Conservation (phyloP, 2,888 invertebrate genomes). For the Aethes cnicana region DNA sequence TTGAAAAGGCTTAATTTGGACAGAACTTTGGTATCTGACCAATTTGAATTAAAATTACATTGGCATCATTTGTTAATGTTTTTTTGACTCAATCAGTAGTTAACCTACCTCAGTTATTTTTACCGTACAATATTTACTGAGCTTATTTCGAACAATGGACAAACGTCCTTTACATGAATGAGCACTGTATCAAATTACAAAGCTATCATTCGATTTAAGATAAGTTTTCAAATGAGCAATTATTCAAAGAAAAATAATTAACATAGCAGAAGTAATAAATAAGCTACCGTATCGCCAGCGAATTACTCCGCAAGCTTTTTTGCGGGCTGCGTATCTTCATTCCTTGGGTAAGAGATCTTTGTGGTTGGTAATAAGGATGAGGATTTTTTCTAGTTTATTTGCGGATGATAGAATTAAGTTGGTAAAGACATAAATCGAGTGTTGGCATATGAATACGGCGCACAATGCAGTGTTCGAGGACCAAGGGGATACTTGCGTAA, state of each 20-base stretch:
- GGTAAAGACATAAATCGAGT: constrained; percentile 64
- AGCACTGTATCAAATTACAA: constrained; percentile 23
- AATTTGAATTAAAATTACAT: too few relatives aligned
- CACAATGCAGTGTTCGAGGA: constrained; percentile 63
- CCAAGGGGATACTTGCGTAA: constrained; percentile 54
- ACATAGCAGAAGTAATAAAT: constrained; percentile 62
- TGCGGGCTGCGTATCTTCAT: neutral
- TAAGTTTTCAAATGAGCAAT: constrained; percentile 56
- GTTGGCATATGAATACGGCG: constrained; percentile 72
- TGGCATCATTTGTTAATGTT: too few relatives aligned
- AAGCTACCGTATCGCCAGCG: constrained; percentile 54
- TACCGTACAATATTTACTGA: too few relatives aligned
- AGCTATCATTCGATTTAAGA: constrained; percentile 27
- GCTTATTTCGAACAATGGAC: neutral
- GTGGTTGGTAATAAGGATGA: neutral
- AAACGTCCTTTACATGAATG: too few relatives aligned
- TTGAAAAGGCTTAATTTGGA: too few relatives aligned
- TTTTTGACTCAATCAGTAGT: too few relatives aligned
- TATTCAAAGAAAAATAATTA: constrained; percentile 71
- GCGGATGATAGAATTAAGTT: constrained; percentile 35
- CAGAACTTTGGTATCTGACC: too few relatives aligned
- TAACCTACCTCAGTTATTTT: too few relatives aligned
- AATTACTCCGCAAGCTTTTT: constrained; percentile 32
- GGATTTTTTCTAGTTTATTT: constrained; percentile 23
- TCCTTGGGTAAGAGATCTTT: constrained; percentile 32